Conservation (phyloP, 1,140 invertebrate species). For the Eurytemora carolleeae region DNA sequence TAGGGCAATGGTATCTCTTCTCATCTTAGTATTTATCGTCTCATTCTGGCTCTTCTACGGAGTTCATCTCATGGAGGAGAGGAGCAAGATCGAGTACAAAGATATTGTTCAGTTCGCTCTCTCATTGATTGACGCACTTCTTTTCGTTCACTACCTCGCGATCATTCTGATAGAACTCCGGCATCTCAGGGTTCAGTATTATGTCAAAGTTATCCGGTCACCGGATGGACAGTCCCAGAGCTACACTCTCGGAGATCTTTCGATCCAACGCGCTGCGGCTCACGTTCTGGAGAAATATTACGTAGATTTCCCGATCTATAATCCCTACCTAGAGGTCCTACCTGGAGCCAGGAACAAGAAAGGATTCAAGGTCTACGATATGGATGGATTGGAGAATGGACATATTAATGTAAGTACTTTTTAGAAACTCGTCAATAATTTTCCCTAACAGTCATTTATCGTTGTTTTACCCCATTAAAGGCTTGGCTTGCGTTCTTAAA, state of each 20-base stretch:
- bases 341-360: constrained; percentile 28
- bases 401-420: constrained; percentile 7
- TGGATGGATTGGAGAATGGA: constrained; percentile 42
- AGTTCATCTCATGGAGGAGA: constrained; percentile 46
- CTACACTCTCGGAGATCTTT: constrained; percentile 72
- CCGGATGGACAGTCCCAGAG: constrained; percentile 56
- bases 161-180: constrained; percentile 77
- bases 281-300: constrained; percentile 88
- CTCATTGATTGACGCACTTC: constrained; percentile 68
- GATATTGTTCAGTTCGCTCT: constrained; percentile 71
- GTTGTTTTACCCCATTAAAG: too few relatives aligned
- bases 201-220: constrained; percentile 70
- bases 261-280: constrained; percentile 81
- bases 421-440: not conserved
- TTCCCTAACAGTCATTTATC: too few relatives aligned
- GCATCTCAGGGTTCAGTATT: constrained; percentile 68
- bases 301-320: constrained; percentile 85
- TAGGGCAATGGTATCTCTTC: constrained; percentile 58
- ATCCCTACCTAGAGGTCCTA: constrained; percentile 78
- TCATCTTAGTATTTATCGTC: constrained; percentile 79
- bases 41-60: constrained; percentile 95
- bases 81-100: constrained; percentile 22
- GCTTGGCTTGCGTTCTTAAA: too few relatives aligned
- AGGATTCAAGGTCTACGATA: constrained; percentile 91
- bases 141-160: constrained; percentile 87